Base-by-base conservation (phyloP, 2,888 invertebrate species). In the Stenichneumon culpator region DNA sequence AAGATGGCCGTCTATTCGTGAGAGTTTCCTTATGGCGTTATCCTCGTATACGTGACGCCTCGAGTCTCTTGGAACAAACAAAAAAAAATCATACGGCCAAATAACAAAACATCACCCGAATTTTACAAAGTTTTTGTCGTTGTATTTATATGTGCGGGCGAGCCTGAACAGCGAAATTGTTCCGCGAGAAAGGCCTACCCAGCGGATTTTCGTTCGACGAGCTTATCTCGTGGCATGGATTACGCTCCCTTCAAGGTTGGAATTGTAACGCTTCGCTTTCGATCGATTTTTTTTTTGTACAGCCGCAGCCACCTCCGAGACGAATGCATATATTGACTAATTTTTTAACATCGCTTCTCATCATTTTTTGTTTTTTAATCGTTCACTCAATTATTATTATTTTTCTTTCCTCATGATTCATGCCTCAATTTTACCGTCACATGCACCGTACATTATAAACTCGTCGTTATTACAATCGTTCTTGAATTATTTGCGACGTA, bases 1-100 rank as follows among this genome's bases (percentile, higher is more conserved):
- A 93, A 93, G 90, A 93, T 93, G 93, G 93, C 92, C 86, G 91
- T 80, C 88, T 87, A 88, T 89, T 90, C 89, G 88, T 89, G 88
- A 89, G 90, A 89, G 88, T 89, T 89, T 88, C 88, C 89, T 90
- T 91, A 90, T 90, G 91, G 90, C 90, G 90, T 90, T 80, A 83
- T 83, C 83, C 83, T 54, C 60, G 25, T 44, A 60, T 47, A n/a
- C 16, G n/a, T 9, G 28, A 54, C 16, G 28, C 36, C 67, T 32
- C 3, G 28, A 54, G 32, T 63, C 54, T 47, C 3, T 19, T 54
- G 1, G 52, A n/a, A 19, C 6, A 7, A 19, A n/a, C 52, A 54
- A 54, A 54, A 54, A 54, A 54, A 54, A 54, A 54, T 19, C 52
- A 19, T 47, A 54, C 19, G 44, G 3, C 44, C 14, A 47, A 47